A percentile compares a stretch with the other conserved stretches of the same genome.
These are phyloP conservation scores for Sternarchorhynchus goeldii DNA, from an alignment of 2,797 vertebrate species.

Conservation along the genomic window DNA sequence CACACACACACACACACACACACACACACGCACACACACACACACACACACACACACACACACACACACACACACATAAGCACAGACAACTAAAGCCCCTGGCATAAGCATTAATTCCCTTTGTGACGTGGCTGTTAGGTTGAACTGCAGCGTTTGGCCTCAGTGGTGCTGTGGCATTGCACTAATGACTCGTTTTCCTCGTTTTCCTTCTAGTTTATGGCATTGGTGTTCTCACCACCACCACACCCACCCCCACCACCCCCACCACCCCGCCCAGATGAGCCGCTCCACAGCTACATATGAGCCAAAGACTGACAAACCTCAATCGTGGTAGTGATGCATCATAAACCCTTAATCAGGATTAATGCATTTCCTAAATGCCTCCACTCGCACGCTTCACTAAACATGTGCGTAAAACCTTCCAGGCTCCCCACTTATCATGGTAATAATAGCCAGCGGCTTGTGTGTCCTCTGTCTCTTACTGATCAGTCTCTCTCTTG, in stretches of 20 bases:
- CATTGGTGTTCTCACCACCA: constrained; percentile 6
- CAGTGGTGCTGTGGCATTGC: neutral
- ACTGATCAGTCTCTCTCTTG: neutral
- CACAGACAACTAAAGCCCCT: neutral
- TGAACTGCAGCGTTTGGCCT: neutral
- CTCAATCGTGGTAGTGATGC: neutral
- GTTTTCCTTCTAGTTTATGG: neutral
- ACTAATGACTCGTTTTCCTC: neutral
- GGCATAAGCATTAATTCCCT: neutral
- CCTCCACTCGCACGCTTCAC: constrained; percentile 22
- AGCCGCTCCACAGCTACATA: neutral
- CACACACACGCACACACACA: no score
- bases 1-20: no score
- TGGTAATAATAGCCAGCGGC: constrained; percentile 24
- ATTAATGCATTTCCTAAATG: constrained; percentile 36
- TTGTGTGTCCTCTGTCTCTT: neutral
- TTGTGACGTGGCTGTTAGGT: neutral
- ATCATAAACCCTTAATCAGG: constrained; percentile 31
- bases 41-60: no score
- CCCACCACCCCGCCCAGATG: constrained; percentile 22
- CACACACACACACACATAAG: no score
- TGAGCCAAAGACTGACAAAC: no score
- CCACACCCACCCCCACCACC: neutral
- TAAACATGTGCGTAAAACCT: constrained; percentile 40
- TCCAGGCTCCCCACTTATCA: constrained; percentile 22